Conservation (phyloP, 2,888 invertebrate species). For the Clepsis dumicolana region DNA sequence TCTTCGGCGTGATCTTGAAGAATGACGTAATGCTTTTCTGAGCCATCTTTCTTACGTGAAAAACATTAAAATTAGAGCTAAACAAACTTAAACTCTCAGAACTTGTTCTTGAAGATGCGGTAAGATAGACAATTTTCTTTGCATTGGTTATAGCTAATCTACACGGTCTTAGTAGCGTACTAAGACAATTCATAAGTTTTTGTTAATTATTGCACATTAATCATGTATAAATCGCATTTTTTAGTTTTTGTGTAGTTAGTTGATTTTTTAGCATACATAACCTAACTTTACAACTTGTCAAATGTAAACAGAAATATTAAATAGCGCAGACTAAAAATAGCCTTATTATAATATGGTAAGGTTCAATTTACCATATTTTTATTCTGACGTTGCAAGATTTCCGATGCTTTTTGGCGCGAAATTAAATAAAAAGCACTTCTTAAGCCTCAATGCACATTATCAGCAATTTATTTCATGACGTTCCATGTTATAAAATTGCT, state of each 20-base stretch:
- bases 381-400: not conserved
- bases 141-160: slow-evolving; percentile 45
- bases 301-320: slow-evolving; percentile 26
- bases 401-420: slow-evolving; percentile 32
- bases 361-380: not conserved
- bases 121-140: slow-evolving; percentile 7
- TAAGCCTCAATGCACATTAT: not conserved
- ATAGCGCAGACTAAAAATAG: not conserved
- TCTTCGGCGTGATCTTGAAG: slow-evolving; percentile 73
- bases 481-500: no score
- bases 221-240: slow-evolving; percentile 6
- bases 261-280: slow-evolving; percentile 18
- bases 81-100: not conserved
- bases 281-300: slow-evolving; percentile 26
- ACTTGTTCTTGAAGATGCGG: not conserved
- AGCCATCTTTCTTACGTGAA: slow-evolving; percentile 64
- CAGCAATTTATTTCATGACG: not conserved
- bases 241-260: no score
- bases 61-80: slow-evolving; percentile 21
- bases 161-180: slow-evolving; percentile 45
- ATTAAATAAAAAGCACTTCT: not conserved
- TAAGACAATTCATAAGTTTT: slow-evolving; percentile 51
- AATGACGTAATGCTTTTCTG: slow-evolving; percentile 81
- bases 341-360: not conserved
- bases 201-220: slow-evolving; percentile 9